Percentiles rank a stretch among this genome's conserved stretches.
Evolutionary conservation across 2,113 vertebrate species (phyloP).

Genomic region (Craseonycteris thonglongyai): DNA sequence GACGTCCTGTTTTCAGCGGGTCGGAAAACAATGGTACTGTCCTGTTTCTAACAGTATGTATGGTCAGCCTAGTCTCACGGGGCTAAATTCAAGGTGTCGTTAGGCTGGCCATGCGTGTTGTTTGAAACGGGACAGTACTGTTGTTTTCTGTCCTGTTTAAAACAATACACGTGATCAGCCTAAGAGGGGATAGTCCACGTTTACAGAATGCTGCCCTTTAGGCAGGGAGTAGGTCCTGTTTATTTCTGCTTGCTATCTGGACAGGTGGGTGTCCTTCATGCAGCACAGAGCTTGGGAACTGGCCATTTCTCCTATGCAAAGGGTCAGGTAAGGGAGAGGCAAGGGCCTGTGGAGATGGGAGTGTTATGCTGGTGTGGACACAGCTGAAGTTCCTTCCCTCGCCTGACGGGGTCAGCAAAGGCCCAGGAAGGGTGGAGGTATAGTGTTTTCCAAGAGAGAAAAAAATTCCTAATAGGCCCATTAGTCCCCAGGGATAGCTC

Average conservation of each 20-base stretch:
- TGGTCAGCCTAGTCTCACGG: too few relatives aligned
- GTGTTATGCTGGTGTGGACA: not conserved
- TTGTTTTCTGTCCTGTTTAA: too few relatives aligned
- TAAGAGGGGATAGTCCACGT: not conserved
- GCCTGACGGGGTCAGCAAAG: constrained; percentile 59
- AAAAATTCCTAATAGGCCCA: not conserved
- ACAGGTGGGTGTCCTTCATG: not conserved
- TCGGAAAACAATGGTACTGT: too few relatives aligned
- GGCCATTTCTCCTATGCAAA: not conserved
- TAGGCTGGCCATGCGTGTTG: too few relatives aligned
- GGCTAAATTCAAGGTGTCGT: too few relatives aligned
- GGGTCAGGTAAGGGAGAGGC: not conserved
- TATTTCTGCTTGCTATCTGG: not conserved
- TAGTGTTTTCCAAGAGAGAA: not conserved
- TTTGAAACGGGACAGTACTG: too few relatives aligned
- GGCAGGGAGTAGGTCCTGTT: not conserved
- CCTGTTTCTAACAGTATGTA: too few relatives aligned
- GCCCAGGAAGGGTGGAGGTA: not conserved
- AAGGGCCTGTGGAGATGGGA: not conserved
- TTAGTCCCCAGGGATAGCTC: not conserved
- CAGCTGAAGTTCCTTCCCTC: constrained; percentile 36
- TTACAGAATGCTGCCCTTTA: not conserved
- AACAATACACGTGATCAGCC: too few relatives aligned
- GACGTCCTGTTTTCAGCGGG: too few relatives aligned
- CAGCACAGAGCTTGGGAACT: not conserved